Evolutionary conservation across 2,888 invertebrate species (phyloP), one percentile per base, ranked within the genome.

Genomic region (Diaphora mendica): DNA sequence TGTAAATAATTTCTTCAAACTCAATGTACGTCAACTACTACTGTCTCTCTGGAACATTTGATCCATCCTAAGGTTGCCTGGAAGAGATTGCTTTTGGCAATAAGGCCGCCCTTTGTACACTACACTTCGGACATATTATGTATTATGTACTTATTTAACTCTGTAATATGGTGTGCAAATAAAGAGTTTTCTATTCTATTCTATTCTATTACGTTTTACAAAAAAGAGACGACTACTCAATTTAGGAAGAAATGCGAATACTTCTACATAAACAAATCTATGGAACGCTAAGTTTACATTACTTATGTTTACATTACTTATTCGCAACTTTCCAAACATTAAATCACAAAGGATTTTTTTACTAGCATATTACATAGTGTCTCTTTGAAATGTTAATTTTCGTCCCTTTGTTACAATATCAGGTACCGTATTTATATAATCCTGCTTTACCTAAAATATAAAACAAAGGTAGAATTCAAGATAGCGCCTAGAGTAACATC

Each of bases 381-480:
- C 26, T 26, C 59, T 59, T 59, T 59, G 59, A 59, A 59, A 59
- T 59, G 59, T 59, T 26, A 59, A 59, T 59, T 26, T 59, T 59
- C n/a, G 59, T 59, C 59, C 59, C 59, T 59, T 59, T 59, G 59
- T 59, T 59, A 26, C 15, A 59, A 9, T 59, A 55, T 55, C 51
- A 59, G 59, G 13, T 59, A 59, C 26, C 26, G 13, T 59, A 15
- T 26, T 59, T 59, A 59, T 59, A 59, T 26, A 59, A 13, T 4
- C 26, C 13, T 26, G 59, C 15, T 59, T 59, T 59, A 5, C 26
- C 59, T n/a, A 59, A 59, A 59, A 13, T 59, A 59, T 59, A 59
- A 59, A 59, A 59, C 15, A 59, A 59, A 26, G 15, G 59, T 26
- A 15, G n/a, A 3, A 59, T 59, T 59, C 26, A n/a, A 3, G 26